These are phyloP conservation scores for Aphaenogaster floridana DNA, from an alignment of 1,140 invertebrate genomes.

Conservation along the genomic window DNA sequence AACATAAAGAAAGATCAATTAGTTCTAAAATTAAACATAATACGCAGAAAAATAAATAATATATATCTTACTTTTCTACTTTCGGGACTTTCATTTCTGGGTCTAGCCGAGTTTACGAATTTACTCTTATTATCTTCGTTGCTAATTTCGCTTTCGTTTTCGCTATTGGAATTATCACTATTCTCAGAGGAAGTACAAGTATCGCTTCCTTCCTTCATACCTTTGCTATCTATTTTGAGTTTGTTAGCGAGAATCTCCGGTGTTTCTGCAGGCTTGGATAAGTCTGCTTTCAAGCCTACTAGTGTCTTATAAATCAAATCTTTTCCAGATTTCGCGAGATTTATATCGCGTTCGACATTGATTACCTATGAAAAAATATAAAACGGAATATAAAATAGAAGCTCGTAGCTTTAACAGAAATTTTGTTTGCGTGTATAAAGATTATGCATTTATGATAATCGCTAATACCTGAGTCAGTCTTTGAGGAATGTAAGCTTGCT, in stretches of 20 bases:
- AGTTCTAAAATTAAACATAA: neutral
- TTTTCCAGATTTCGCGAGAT: slow-evolving; percentile 92
- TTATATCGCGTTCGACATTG: slow-evolving; percentile 96
- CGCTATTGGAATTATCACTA: slow-evolving; percentile 72
- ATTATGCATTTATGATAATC: neutral
- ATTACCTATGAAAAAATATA: slow-evolving; percentile 89
- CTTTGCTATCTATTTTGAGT: slow-evolving; percentile 11
- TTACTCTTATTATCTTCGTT: slow-evolving; percentile 87
- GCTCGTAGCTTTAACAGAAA: slow-evolving; percentile 9
- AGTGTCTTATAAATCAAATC: slow-evolving; percentile 95
- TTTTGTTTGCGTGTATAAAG: slow-evolving; percentile 39
- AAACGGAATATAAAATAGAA: neutral
- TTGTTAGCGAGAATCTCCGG: slow-evolving; percentile 82
- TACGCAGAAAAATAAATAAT: slow-evolving; percentile 30
- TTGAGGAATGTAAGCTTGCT: slow-evolving; percentile 97
- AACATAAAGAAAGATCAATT: neutral
- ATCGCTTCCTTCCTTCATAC: slow-evolving; percentile 87
- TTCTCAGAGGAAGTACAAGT: slow-evolving; percentile 56
- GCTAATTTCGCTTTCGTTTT: slow-evolving; percentile 79
- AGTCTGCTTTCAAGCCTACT: slow-evolving; percentile 93
- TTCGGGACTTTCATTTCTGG: slow-evolving; percentile 95
- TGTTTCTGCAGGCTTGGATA: slow-evolving; percentile 90
- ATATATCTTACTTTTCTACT: slow-evolving; percentile 90
- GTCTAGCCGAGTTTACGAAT: slow-evolving; percentile 91
- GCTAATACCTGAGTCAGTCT: slow-evolving; percentile 94